A percentile compares a stretch with the other conserved stretches of the same genome.
Conservation (phyloP, 2,113 vertebrate species). For the Muscicapa adusta region DNA sequence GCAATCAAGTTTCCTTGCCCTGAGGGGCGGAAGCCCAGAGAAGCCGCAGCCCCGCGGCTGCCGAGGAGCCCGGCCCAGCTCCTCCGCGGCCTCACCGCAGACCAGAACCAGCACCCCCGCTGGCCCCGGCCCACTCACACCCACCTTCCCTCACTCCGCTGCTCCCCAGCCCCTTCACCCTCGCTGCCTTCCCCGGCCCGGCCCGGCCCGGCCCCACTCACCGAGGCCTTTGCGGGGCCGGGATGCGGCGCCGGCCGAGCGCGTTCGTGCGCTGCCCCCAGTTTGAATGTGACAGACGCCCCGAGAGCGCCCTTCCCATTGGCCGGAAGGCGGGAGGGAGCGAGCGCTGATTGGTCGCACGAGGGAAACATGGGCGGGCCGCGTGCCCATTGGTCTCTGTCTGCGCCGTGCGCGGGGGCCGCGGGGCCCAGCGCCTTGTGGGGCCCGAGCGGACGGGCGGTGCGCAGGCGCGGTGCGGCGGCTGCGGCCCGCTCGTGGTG, state of each 20-base stretch:
- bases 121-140: accelerated
- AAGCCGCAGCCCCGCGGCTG: accelerated
- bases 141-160: too few relatives aligned
- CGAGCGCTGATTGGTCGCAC: background rate
- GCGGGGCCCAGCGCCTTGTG: background rate
- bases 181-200: accelerated
- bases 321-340: background rate
- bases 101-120: accelerated
- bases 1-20: accelerated
- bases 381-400: background rate
- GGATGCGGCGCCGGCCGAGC: accelerated
- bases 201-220: background rate
- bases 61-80: background rate
- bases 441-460: background rate
- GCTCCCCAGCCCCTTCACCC: background rate
- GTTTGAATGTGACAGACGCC: background rate
- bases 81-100: background rate
- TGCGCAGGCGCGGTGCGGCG: background rate
- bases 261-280: accelerated
- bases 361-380: background rate
- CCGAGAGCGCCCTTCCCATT: background rate
- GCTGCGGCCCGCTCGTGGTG: accelerated
- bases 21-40: background rate
- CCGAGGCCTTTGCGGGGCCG: background rate
- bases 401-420: background rate